Evolutionary conservation across 2,113 vertebrate genomes (phyloP).

Genomic region (Progne subis): DNA sequence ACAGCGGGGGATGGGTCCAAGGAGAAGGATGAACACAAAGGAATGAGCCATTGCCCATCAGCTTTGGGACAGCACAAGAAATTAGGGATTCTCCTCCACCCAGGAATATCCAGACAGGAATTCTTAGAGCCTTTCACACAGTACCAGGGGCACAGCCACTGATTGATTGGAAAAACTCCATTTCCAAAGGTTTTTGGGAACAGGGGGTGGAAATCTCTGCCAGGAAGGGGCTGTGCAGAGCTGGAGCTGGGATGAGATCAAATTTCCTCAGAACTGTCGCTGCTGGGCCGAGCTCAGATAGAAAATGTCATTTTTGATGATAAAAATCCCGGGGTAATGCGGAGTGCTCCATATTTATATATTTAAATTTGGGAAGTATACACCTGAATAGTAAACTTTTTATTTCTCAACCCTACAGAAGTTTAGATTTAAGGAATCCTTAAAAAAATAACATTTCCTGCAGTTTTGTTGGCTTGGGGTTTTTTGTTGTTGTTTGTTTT

Average conservation of each 20-base stretch:
- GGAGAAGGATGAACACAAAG: neutral
- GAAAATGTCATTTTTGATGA: neutral
- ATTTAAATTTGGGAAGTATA: neutral
- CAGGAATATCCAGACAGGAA: neutral
- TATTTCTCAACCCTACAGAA: neutral
- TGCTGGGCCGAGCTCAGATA: neutral
- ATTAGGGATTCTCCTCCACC: neutral
- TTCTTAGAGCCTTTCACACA: neutral
- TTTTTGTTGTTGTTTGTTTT: neutral
- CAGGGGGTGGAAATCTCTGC: neutral
- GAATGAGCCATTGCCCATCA: neutral
- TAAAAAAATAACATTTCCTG: neutral
- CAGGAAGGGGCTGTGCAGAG: neutral
- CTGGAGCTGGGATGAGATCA: neutral
- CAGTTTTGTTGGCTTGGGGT: neutral
- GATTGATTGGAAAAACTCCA: neutral
- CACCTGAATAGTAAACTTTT: neutral
- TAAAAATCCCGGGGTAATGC: neutral
- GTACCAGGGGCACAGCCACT: neutral
- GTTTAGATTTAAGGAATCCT: neutral
- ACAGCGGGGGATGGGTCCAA: neutral
- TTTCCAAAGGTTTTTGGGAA: neutral
- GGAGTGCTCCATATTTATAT: neutral
- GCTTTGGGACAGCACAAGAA: neutral
- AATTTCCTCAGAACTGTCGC: neutral